These are phyloP conservation scores for Prosopocoilus inquinatus DNA, from an alignment of 2,888 invertebrate species.

Conservation along the genomic window DNA sequence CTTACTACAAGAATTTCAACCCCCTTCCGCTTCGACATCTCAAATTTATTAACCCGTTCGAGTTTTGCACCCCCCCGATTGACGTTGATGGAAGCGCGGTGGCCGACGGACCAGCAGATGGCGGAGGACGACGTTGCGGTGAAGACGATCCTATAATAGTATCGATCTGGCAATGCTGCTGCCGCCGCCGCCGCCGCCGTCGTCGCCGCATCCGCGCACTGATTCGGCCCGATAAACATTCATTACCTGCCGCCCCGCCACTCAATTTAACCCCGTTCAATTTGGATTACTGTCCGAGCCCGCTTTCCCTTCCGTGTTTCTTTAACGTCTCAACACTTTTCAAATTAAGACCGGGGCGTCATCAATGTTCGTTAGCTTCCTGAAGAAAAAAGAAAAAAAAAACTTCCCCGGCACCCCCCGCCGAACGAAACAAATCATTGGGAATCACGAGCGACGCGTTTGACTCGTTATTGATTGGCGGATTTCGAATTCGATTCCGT, in stretches of 20 bases:
- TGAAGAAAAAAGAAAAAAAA: no score
- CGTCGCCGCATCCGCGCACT: conserved; percentile 39
- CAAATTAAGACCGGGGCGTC: conserved; percentile 42
- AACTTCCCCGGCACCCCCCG: background rate
- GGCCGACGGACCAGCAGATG: conserved; percentile 24
- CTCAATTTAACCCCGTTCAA: conserved; percentile 50
- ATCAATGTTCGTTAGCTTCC: conserved; percentile 34
- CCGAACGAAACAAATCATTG: background rate
- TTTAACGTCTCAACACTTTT: conserved; percentile 43
- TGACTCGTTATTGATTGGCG: background rate
- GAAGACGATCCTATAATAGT: conserved; percentile 33
- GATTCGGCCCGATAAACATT: conserved; percentile 50
- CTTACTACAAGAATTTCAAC: no score
- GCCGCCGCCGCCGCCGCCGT: conserved; percentile 30
- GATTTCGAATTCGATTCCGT: no score
- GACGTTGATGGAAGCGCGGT: conserved; percentile 37
- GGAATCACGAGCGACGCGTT: background rate
- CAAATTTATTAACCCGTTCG: conserved; percentile 36
- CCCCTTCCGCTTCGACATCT: conserved; percentile 19
- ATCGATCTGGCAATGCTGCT: conserved; percentile 34
- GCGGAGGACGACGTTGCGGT: conserved; percentile 24
- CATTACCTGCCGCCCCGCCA: conserved; percentile 48
- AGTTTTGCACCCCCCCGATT: conserved; percentile 36
- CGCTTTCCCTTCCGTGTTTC: conserved; percentile 40
- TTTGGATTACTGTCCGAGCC: conserved; percentile 49